Base-by-base conservation (phyloP, 2,113 vertebrate species). In the Pachycephala philippinensis region DNA sequence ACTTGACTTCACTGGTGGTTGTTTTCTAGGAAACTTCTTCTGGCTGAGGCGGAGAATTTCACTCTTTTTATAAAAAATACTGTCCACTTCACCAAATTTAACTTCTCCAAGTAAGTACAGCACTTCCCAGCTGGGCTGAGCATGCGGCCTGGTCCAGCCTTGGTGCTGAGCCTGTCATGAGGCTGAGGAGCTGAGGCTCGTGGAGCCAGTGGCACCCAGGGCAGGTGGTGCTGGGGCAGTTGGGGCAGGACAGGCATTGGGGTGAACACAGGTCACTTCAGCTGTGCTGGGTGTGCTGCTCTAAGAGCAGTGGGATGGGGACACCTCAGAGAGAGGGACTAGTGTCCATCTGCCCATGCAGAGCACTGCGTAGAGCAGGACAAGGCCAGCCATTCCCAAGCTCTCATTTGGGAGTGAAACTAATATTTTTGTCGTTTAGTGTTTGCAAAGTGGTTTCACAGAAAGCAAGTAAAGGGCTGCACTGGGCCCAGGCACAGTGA, bases 1-100 rank as follows among this genome's bases (percentile, higher is more conserved):
- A 23, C 37, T 45, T 71, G 18, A 75, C 16, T 52, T 82, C 3
- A 0, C 31, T 77, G 52, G n/a, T 89, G 33, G 3, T 89, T 94
- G 28, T 76, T 94, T 94, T 89, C 52, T 91, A 98, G 98, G 96
- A 97, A 92, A 74, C 96, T 97, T 78, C 97, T 97, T 65, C 90
- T 98, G 96, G 35, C 84, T 23, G 97, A 98, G 64, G 96, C 95
- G 0, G 95, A 97, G 92, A 98, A 98, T 93, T 98, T 98, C 78
- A 98, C 98, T 7, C 96, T 98, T 30, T 97, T 98, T 66, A 97
- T 98, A 87, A 98, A 98, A 96, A 98, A 97, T 40, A 96, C 97
- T 0, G 35, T 98, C 87, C 96, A 98, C 87, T 98, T 98, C 96
- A 98, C 96, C 93, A 98, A 97, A 79, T 98, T 98, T 87, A 97